Evolutionary conservation across 2,113 vertebrate species (phyloP).

Genomic region (Sula dactylatra): DNA sequence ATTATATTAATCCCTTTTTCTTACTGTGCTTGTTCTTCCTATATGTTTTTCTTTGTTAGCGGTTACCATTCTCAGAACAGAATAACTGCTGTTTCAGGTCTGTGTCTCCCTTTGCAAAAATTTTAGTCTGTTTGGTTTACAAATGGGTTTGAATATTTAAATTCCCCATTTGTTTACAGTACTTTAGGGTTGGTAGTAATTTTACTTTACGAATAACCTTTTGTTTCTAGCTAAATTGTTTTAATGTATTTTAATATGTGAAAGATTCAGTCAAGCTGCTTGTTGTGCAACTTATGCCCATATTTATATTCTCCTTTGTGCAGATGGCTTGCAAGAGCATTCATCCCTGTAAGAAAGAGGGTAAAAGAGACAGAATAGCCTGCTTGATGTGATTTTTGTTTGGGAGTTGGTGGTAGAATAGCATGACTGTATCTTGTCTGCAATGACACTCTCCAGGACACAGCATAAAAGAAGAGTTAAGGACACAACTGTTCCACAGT

Average conservation of each 20-base stretch:
- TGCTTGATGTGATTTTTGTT: not conserved
- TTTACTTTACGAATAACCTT: not conserved
- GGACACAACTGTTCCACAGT: not conserved
- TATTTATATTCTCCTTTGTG: not conserved
- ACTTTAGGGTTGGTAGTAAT: not conserved
- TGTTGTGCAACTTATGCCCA: not conserved
- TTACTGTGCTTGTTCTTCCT: not conserved
- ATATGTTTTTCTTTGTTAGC: not conserved
- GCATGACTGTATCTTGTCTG: not conserved
- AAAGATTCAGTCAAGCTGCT: not conserved
- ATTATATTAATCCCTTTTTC: not conserved
- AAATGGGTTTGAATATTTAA: not conserved
- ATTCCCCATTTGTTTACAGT: not conserved
- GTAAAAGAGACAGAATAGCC: not conserved
- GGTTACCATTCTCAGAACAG: not conserved
- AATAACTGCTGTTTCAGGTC: not conserved
- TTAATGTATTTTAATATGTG: not conserved
- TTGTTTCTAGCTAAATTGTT: not conserved
- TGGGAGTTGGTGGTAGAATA: not conserved
- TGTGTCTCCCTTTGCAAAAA: not conserved
- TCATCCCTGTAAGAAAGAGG: not conserved
- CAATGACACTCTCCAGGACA: no score
- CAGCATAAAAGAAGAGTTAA: not conserved
- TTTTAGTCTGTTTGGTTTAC: not conserved
- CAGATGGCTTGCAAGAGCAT: not conserved